phyloP scores from a whole-genome alignment of 2,797 vertebrate species.

The Bradypus variegatus region DNA sequence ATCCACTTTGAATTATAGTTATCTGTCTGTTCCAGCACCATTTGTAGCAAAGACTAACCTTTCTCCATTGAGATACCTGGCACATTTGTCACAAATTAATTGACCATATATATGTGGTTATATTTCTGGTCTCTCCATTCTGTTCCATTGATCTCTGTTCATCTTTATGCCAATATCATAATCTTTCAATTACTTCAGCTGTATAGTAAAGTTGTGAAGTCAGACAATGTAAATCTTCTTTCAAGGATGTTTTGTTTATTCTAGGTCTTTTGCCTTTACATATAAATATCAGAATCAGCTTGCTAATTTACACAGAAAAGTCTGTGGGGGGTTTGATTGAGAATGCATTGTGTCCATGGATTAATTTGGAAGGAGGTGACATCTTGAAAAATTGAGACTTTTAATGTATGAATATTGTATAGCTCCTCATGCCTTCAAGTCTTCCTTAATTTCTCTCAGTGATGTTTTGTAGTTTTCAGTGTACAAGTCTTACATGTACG shows the following conservation, averaged over 20 bases:
- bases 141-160: background rate
- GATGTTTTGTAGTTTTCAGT: no score
- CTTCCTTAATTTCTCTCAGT: no score
- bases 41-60: background rate
- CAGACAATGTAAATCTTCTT: background rate
- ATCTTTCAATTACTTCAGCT: background rate
- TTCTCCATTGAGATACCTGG: background rate
- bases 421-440: no score
- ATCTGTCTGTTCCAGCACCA: background rate
- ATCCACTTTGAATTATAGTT: background rate
- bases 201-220: background rate
- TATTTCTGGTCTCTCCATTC: background rate
- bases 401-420: no score
- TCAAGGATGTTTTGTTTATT: background rate
- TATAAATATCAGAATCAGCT: background rate
- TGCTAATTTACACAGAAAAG: background rate
- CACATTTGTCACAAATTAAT: background rate
- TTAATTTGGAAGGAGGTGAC: no score
- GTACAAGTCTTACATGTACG: no score
- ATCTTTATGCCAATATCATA: background rate
- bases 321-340: no score
- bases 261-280: background rate
- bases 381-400: no score
- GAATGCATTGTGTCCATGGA: no score
- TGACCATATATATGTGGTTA: no score